Conservation (phyloP, 1,140 invertebrate species). For the Drosophila ambigua region DNA sequence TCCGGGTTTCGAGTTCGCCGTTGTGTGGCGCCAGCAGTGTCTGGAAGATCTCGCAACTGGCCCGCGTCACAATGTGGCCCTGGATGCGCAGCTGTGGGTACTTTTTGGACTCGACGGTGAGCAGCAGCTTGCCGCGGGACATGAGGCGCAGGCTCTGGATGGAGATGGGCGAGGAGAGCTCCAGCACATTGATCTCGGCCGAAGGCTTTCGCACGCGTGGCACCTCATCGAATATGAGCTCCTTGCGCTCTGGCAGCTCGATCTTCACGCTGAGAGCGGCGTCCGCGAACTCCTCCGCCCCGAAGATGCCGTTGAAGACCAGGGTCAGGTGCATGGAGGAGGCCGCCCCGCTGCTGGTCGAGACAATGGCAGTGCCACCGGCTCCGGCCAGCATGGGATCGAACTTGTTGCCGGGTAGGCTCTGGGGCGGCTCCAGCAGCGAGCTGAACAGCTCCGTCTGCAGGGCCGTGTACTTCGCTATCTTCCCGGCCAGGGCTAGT, state of each 20-base stretch:
- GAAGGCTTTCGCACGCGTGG: conserved; percentile 88
- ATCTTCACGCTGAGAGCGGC: conserved; percentile 89
- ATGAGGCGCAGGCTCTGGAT: conserved; percentile 89
- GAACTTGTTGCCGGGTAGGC: conserved; percentile 84
- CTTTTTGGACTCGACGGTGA: conserved; percentile 88
- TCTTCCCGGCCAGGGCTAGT: conserved; percentile 88
- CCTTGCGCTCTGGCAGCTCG: conserved; percentile 88
- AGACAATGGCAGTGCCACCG: conserved; percentile 93
- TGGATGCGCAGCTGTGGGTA: conserved; percentile 87
- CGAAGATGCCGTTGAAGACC: conserved; percentile 92
- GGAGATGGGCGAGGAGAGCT: conserved; percentile 89
- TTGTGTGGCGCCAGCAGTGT: conserved; percentile 86
- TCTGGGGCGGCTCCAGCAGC: conserved; percentile 87
- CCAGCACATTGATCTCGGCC: conserved; percentile 89
- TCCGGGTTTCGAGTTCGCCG: conserved; percentile 78
- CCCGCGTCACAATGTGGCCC: conserved; percentile 88
- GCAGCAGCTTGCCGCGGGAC: conserved; percentile 88
- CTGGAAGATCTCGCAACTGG: conserved; percentile 92
- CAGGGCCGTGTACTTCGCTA: conserved; percentile 88
- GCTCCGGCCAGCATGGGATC: conserved; percentile 85
- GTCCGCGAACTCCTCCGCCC: conserved; percentile 87
- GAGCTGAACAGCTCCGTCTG: conserved; percentile 93
- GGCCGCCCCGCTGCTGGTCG: conserved; percentile 89
- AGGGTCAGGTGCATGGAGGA: conserved; percentile 92
- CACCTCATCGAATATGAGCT: conserved; percentile 88